phyloP scores from a whole-genome alignment of 2,888 invertebrate species.

The Pyrochroa serraticornis region DNA sequence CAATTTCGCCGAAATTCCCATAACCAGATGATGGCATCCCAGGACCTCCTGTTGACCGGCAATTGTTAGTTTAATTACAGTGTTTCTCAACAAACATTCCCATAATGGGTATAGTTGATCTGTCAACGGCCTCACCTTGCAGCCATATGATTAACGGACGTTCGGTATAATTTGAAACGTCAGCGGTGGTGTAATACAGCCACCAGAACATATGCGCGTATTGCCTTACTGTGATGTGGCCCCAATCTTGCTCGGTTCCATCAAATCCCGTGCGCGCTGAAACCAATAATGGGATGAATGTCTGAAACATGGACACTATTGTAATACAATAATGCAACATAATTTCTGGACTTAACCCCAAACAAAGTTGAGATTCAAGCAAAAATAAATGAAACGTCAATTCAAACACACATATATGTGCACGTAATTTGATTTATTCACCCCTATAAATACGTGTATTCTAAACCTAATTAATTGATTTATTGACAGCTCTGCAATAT shows the following conservation, averaged over 20 bases:
- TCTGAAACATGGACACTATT: too few relatives aligned
- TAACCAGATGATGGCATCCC: constrained; percentile 59
- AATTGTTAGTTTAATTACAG: too few relatives aligned
- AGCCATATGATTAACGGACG: constrained; percentile 80
- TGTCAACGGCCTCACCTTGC: constrained; percentile 73
- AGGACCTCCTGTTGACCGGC: constrained; percentile 57
- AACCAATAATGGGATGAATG: constrained; percentile 12
- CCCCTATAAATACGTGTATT: too few relatives aligned
- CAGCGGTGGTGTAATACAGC: constrained; percentile 72
- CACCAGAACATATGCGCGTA: constrained; percentile 88
- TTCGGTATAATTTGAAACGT: constrained; percentile 63
- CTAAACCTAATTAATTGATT: too few relatives aligned
- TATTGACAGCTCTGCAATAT: too few relatives aligned
- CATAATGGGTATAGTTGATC: constrained; percentile 68
- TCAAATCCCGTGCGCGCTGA: constrained; percentile 59
- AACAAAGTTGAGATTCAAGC: too few relatives aligned
- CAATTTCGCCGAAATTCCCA: constrained; percentile 83
- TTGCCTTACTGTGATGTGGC: constrained; percentile 72
- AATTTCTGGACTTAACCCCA: too few relatives aligned
- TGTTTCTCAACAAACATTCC: constrained; percentile 59
- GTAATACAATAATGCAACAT: too few relatives aligned
- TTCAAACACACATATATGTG: too few relatives aligned
- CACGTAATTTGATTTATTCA: too few relatives aligned
- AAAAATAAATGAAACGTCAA: too few relatives aligned
- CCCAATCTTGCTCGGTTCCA: constrained; percentile 73